Evolutionary conservation across 2,797 vertebrate species (phyloP).

Genomic region (Poeciliopsis presidionis): DNA sequence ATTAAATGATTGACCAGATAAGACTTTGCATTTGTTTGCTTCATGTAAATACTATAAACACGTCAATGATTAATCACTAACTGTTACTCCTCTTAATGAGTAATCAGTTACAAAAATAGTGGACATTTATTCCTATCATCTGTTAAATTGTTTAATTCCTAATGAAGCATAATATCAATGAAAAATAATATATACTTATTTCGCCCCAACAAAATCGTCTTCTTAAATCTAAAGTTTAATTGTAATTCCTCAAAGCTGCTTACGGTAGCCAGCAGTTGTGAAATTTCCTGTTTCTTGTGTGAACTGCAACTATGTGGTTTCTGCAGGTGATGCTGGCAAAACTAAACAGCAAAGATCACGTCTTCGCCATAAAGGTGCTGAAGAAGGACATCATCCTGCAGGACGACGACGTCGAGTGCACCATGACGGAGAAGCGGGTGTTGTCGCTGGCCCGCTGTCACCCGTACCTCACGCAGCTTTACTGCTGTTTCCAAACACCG

Average conservation of each 20-base stretch:
- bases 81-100: too few species aligned
- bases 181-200: background rate
- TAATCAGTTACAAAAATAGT: too few species aligned
- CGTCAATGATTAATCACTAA: background rate
- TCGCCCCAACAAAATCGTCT: background rate
- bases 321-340: constrained; percentile 94
- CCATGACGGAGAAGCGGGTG: constrained; percentile 97
- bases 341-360: constrained; percentile 83
- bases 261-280: background rate
- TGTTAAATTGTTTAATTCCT: background rate
- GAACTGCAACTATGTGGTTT: background rate
- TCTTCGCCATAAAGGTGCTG: constrained; percentile 95
- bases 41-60: background rate
- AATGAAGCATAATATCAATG: too few species aligned
- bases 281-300: background rate
- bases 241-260: background rate
- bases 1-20: background rate
- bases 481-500: constrained; percentile 95
- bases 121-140: background rate
- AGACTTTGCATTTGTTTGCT: background rate
- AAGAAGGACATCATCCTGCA: constrained; percentile 98
- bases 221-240: background rate
- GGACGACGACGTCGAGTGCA: constrained; percentile 97
- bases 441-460: constrained; percentile 90
- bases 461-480: constrained; percentile 96